Conservation (phyloP, 92 coral and sea anemone genomes). For the Parazoanthus atlanticus region DNA sequence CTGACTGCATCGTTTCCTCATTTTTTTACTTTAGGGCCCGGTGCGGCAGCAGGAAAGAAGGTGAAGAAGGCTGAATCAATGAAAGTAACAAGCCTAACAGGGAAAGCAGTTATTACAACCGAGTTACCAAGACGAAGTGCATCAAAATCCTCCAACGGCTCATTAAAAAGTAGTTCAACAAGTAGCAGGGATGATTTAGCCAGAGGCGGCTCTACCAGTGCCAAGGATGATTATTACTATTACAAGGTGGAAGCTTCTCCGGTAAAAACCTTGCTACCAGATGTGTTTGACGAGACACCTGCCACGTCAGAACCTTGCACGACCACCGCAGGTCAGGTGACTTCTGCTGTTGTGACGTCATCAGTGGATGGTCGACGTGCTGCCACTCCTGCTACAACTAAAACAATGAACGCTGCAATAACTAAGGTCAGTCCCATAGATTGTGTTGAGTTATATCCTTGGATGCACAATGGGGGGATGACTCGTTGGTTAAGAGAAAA, state of each 20-base stretch:
- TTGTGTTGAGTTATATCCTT: not conserved
- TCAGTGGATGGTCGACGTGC: not conserved
- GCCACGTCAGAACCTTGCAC: conserved; percentile 26
- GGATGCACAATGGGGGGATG: not conserved
- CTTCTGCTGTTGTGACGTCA: conserved; percentile 40
- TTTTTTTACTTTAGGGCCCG: conserved; percentile 72
- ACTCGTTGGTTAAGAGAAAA: not conserved
- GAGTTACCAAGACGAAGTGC: conserved; percentile 69
- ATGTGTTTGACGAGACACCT: conserved; percentile 33
- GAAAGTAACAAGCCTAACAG: conserved; percentile 93
- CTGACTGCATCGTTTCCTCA: not conserved
- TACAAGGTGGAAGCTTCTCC: conserved; percentile 43
- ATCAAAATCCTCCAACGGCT: conserved; percentile 59
- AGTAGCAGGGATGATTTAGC: conserved; percentile 24
- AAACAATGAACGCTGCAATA: not conserved
- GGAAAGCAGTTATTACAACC: conserved; percentile 83
- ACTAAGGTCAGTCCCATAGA: not conserved
- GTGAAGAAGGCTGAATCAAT: conserved; percentile 91
- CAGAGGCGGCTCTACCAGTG: conserved; percentile 9
- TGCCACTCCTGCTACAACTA: not conserved
- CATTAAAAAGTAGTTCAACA: conserved; percentile 16
- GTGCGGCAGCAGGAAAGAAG: conserved; percentile 70
- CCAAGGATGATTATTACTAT: conserved; percentile 39
- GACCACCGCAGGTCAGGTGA: conserved; percentile 31
- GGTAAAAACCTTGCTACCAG: conserved; percentile 3